These are phyloP conservation scores for Rhodophaea formosa DNA, from an alignment of 2,888 invertebrate genomes.

Conservation along the genomic window DNA sequence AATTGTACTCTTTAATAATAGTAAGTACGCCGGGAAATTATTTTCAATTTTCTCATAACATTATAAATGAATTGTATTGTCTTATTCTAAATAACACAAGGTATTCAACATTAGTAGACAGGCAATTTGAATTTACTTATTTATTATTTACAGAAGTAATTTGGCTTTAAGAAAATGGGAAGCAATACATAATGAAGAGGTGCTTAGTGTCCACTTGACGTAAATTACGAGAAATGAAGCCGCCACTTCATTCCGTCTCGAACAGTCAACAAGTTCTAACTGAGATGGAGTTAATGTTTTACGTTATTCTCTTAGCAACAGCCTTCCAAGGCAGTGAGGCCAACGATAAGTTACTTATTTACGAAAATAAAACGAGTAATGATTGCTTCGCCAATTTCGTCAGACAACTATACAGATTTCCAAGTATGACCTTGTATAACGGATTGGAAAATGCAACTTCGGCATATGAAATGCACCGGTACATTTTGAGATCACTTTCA, in stretches of 20 bases:
- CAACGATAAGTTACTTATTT: background rate
- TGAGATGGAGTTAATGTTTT: background rate
- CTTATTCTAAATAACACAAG: no score
- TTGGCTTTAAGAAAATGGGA: background rate
- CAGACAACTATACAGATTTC: background rate
- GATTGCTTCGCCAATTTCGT: background rate
- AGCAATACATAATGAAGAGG: conserved; percentile 1
- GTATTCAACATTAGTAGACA: no score
- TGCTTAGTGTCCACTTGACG: background rate
- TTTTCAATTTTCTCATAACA: background rate
- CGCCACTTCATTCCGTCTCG: background rate
- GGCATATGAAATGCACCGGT: background rate
- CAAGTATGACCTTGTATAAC: background rate
- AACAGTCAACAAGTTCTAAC: background rate
- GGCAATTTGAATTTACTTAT: no score
- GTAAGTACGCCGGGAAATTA: background rate
- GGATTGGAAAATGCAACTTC: background rate
- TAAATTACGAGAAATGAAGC: background rate
- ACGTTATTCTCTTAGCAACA: background rate
- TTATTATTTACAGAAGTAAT: background rate
- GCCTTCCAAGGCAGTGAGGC: background rate
- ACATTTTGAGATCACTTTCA: background rate
- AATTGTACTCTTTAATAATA: conserved; percentile 1
- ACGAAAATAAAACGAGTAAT: background rate
- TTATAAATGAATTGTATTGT: no score